Base-by-base conservation (phyloP, 2,113 vertebrate genomes). In the Clarias batrachus region DNA sequence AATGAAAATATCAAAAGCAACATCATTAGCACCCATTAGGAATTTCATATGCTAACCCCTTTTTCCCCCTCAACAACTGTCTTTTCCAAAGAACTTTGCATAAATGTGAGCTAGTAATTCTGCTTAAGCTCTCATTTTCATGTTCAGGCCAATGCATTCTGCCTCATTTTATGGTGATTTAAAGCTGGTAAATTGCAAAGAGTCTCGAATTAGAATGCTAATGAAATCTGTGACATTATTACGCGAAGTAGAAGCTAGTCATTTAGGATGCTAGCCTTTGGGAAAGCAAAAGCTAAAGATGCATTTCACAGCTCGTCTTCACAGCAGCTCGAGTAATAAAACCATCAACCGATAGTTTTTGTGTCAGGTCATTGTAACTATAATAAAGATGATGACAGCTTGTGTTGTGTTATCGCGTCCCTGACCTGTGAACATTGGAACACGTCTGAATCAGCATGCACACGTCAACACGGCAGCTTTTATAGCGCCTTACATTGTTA, bases 301-400 rank as follows among this genome's bases (percentile, higher is more conserved):
- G 54, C 48, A 78, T 57, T 78, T 30, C n/a, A 57, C 11, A 76
- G 23, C 41, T 16, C 16, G 17, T 33, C 33, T 4, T 33, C 12
- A 60, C 27, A 62, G 16, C 25, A 66, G 60, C 17, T 41, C 27
- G 19, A 41, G 81, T 82, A 66, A 66, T 82, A 66, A 82, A 82
- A 52, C 4, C n/a, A 57, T 71, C 56, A 82, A 66, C 13, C n/a
- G 62, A 27, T 66, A 17, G 37, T 81, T 59, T 48, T 48, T n/a
- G 80, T 8, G 37, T 25, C 60, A 27, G 80, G 60, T 82, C 81
- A 60, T 80, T n/a, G 56, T n/a, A 65, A 62, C 25, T 82, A 27
- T 82, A 82, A 82, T 82, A 89, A 65, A 52, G 73, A 65, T 87
- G 77, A 87, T 33, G 65, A 52, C 11, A 59, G 68, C n/a, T 63